Evolutionary conservation across 2,888 invertebrate genomes (phyloP), one percentile per base, ranked within the genome.

Genomic region (Selenia dentaria): DNA sequence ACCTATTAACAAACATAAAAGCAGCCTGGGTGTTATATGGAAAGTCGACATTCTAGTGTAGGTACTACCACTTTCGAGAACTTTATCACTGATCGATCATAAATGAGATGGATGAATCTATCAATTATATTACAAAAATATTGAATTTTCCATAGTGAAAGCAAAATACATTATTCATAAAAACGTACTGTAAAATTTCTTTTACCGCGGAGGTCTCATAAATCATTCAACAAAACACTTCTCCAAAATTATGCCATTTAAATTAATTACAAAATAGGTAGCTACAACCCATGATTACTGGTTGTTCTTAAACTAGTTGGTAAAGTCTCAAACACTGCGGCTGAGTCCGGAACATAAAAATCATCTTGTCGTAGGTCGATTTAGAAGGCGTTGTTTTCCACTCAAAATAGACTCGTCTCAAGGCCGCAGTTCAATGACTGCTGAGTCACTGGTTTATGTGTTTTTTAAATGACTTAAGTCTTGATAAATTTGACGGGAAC

Each of bases 331-430:
- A 4, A 3, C n/a, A n/a, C 4, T 16, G 16, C 22, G 22, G 8
- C 22, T 6, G 8, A 8, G 8, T 4, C 6, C 33, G 14, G 28
- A 29, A 18, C 40, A 29, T 34, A 28, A 32, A n/a, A 41, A 41
- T 37, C 18, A 41, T 33, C 47, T 47, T 47, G 47, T 36, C 47
- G 47, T 47, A 47, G 47, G 47, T 47, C 47, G 41, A 47, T 10
- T 27, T 24, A 9, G 13, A 14, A 41, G 37, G 33, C 37, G 28
- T 24, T 3, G 11, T 41, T 40, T 37, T 37, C 24, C 18, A 20
- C 13, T 41, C 36, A 32, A 34, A 40, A 28, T 39, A 14, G 20
- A n/a, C 31, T 31, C 20, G 9, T 10, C 20, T 35, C 47, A 47
- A 47, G 41, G 45, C 29, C 45, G 16, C 2, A n/a, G 45, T 39